Percentiles rank a stretch among this genome's conserved stretches.
These are phyloP conservation scores for Bergia puertoricense DNA, from an alignment of 92 coral and sea anemone species.

Conservation along the genomic window DNA sequence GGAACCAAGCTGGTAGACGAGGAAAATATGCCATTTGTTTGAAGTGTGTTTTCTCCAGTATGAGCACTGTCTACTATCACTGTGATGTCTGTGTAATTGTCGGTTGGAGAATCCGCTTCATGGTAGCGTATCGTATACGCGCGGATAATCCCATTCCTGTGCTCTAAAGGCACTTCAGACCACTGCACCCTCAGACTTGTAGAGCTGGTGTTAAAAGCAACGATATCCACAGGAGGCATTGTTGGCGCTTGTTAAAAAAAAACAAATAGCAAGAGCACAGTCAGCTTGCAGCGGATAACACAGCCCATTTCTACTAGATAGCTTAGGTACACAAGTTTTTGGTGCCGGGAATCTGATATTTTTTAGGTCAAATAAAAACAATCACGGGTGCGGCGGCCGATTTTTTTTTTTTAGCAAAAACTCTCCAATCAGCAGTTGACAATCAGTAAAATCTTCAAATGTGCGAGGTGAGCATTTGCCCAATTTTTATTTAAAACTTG, in stretches of 20 bases:
- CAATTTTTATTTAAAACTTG: no score
- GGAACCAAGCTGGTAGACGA: no score
- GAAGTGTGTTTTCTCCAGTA: not conserved
- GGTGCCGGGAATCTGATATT: no score
- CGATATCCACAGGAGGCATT: constrained; percentile 43
- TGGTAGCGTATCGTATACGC: constrained; percentile 56
- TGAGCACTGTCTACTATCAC: not conserved
- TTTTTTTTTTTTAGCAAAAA: no score
- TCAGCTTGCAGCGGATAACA: not conserved
- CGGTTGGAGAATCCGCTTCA: constrained; percentile 35
- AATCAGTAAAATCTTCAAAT: no score
- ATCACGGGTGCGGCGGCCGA: no score
- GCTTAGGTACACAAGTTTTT: no score
- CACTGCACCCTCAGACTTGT: constrained; percentile 63
- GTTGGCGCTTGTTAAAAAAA: constrained; percentile 45
- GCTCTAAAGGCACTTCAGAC: constrained; percentile 52
- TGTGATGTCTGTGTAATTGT: not conserved
- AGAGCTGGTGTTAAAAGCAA: constrained; percentile 53
- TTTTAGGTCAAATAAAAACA: no score
- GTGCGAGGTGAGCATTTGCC: no score
- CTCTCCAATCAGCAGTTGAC: no score
- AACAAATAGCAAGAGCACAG: not conserved
- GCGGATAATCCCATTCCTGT: constrained; percentile 59
- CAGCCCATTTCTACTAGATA: no score
- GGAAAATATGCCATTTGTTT: not conserved